A percentile compares a stretch with the other conserved stretches of the same genome.
Conservation (phyloP, 2,113 vertebrate genomes). For the Sialia sialis region DNA sequence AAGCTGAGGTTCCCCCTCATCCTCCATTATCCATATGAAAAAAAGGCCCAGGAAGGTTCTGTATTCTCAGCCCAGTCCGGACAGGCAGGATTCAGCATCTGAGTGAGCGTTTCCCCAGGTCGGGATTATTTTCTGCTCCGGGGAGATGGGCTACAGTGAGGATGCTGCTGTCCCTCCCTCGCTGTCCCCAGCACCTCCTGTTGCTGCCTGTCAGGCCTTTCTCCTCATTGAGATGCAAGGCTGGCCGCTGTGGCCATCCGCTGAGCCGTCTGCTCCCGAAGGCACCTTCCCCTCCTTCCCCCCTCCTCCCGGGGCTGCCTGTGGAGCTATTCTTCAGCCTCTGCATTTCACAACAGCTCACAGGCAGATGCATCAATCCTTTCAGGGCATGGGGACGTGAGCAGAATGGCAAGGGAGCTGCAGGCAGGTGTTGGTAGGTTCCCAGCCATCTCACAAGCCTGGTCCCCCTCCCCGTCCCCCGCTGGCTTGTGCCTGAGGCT, state of each 20-base stretch:
- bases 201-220: not conserved
- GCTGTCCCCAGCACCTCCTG: not conserved
- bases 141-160: not conserved
- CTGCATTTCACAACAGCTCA: slow-evolving; percentile 64
- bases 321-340: slow-evolving; percentile 64
- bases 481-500: not conserved
- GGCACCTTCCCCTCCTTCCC: slow-evolving; percentile 42
- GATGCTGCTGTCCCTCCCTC: not conserved
- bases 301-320: slow-evolving; percentile 38
- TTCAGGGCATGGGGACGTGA: slow-evolving; percentile 63
- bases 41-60: not conserved
- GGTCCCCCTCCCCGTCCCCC: not conserved
- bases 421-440: slow-evolving; percentile 46
- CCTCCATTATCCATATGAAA: not conserved
- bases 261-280: slow-evolving; percentile 45
- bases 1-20: not conserved
- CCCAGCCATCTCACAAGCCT: slow-evolving; percentile 21
- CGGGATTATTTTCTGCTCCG: not conserved
- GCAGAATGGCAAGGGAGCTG: slow-evolving; percentile 53
- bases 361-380: slow-evolving; percentile 73
- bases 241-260: slow-evolving; percentile 3
- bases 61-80: not conserved
- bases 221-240: slow-evolving; percentile 65
- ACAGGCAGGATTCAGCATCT: not conserved
- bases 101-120: not conserved